phyloP scores from a whole-genome alignment of 2,888 invertebrate genomes.

The Phorcus lineatus region DNA sequence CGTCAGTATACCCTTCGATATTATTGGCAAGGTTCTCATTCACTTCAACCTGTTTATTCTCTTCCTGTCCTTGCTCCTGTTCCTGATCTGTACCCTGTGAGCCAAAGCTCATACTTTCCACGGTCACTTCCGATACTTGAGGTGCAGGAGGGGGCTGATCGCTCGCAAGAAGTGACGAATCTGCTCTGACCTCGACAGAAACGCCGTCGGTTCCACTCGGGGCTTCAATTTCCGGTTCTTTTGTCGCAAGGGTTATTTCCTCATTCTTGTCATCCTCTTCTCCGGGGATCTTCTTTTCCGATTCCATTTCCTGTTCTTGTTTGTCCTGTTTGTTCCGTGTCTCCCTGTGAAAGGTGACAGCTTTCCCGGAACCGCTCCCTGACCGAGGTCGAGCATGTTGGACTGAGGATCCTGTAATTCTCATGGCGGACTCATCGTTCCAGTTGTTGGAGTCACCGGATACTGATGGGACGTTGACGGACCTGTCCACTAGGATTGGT shows the following conservation, averaged over 20 bases:
- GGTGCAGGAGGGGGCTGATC: neutral
- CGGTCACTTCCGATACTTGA: neutral
- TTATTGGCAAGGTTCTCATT: neutral
- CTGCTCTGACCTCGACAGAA: neutral
- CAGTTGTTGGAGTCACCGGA: neutral
- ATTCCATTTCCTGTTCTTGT: neutral
- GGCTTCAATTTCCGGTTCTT: neutral
- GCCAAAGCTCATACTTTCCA: neutral
- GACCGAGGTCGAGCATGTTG: neutral
- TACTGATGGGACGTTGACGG: constrained; percentile 12
- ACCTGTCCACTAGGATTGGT: constrained; percentile 12
- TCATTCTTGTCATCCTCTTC: neutral
- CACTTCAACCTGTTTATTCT: too few species aligned
- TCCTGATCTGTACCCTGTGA: neutral
- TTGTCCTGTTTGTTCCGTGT: neutral
- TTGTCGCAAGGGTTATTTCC: neutral
- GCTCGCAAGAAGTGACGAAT: neutral
- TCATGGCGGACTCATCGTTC: constrained; percentile 6
- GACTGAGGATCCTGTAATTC: neutral
- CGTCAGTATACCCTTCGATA: too few species aligned
- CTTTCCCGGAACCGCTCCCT: neutral
- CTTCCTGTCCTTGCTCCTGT: too few species aligned
- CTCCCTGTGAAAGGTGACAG: neutral
- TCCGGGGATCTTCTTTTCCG: neutral
- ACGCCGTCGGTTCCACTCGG: neutral